A percentile compares a stretch with the other conserved stretches of the same genome.
Conservation (phyloP, 2,888 invertebrate species). For the Dasysyrphus albostriatus region DNA sequence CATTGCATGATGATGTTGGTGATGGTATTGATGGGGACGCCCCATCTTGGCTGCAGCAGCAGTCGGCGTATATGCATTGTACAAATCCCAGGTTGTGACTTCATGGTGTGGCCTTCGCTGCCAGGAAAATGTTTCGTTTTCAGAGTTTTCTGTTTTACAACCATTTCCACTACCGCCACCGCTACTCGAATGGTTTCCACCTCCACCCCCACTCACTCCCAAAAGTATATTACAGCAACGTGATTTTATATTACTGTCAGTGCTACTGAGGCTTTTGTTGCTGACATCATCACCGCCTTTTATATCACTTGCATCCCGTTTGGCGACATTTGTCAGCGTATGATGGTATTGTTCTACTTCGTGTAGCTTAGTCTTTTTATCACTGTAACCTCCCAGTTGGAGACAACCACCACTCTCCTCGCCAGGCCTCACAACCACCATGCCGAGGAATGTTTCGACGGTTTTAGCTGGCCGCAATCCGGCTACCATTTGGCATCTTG, state of each 20-base stretch:
- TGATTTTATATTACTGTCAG: constrained; percentile 74
- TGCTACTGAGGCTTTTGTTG: constrained; percentile 78
- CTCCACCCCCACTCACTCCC: constrained; percentile 53
- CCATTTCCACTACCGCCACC: constrained; percentile 13
- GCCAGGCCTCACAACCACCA: constrained; percentile 66
- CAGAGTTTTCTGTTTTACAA: constrained; percentile 52
- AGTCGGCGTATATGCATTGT: constrained; percentile 67
- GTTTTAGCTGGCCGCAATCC: constrained; percentile 73
- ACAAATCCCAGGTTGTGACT: constrained; percentile 70
- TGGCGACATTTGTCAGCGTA: constrained; percentile 56
- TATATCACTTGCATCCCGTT: constrained; percentile 53
- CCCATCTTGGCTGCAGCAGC: constrained; percentile 62
- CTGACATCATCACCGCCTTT: constrained; percentile 65
- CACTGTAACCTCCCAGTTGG: constrained; percentile 53
- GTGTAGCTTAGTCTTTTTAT: constrained; percentile 77
- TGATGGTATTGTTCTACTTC: constrained; percentile 71
- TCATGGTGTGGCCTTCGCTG: constrained; percentile 63
- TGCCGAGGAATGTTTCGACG: constrained; percentile 80
- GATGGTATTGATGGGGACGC: constrained; percentile 78
- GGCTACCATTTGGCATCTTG: constrained; percentile 79
- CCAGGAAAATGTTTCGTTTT: constrained; percentile 69
- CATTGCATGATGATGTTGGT: constrained; percentile 76
- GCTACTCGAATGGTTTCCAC: neutral
- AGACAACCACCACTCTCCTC: constrained; percentile 22
- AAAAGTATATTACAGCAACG: constrained; percentile 82